phyloP scores from a whole-genome alignment of 1,140 invertebrate genomes.

The Maniola jurtina region DNA sequence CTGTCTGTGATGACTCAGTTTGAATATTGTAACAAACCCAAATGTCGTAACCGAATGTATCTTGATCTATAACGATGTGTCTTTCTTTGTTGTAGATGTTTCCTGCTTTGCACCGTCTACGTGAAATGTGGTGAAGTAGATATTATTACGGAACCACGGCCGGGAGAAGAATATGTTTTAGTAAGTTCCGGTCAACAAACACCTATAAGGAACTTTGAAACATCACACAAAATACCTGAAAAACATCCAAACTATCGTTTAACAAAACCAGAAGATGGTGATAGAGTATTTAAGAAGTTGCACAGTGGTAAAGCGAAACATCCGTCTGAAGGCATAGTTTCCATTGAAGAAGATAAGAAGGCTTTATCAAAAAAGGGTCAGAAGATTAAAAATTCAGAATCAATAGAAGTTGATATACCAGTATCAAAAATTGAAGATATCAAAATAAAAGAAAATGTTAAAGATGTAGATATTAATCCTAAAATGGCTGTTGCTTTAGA shows the following conservation, averaged over 20 bases:
- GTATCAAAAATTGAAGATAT: conserved; percentile 74
- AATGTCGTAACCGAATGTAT: conserved; percentile 6
- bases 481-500: conserved; percentile 72
- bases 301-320: conserved; percentile 58
- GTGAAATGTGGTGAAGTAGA: conserved; percentile 66
- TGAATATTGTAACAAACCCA: conserved; percentile 7
- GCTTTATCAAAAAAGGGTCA: conserved; percentile 56
- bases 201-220: conserved; percentile 69
- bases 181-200: conserved; percentile 74
- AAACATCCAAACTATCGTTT: conserved; percentile 65
- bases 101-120: conserved; percentile 56
- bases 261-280: conserved; percentile 51
- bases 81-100: conserved; percentile 72
- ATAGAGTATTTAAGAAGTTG: conserved; percentile 59
- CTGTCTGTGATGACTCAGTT: conserved; percentile 56
- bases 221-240: conserved; percentile 74
- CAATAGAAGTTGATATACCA: conserved; percentile 72
- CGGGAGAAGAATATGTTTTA: conserved; percentile 78
- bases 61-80: conserved; percentile 29
- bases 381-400: conserved; percentile 64
- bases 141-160: conserved; percentile 77
- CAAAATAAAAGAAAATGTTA: conserved; percentile 64
- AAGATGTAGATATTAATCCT: conserved; percentile 64
- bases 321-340: conserved; percentile 66
- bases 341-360: conserved; percentile 74